phyloP scores from a whole-genome alignment of 2,888 invertebrate species.

The Cheilosia grossa region DNA sequence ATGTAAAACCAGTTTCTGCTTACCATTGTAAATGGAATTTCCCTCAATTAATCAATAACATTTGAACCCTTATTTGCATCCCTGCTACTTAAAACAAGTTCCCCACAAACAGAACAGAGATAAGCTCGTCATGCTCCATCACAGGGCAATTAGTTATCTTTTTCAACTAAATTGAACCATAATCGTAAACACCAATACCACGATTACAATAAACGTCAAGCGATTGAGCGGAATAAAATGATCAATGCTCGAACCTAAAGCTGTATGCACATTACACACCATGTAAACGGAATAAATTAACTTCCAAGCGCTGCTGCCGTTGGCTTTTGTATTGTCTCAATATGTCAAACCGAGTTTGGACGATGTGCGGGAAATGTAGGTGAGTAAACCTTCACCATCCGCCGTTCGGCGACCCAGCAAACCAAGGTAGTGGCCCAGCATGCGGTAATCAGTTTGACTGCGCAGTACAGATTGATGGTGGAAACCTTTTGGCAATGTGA shows the following conservation, averaged over 20 bases:
- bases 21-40: slow-evolving; percentile 42
- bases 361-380: slow-evolving; percentile 53
- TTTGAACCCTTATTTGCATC: slow-evolving; percentile 38
- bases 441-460: slow-evolving; percentile 32
- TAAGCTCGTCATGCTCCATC: slow-evolving; percentile 35
- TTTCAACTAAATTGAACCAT: slow-evolving; percentile 43
- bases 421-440: slow-evolving; percentile 35
- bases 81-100: slow-evolving; percentile 28
- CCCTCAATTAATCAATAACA: slow-evolving; percentile 50
- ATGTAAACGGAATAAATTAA: slow-evolving; percentile 51
- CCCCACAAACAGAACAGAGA: slow-evolving; percentile 32
- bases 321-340: slow-evolving; percentile 46
- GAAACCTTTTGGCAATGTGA: slow-evolving; percentile 62
- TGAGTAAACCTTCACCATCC: slow-evolving; percentile 59
- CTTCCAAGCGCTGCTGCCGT: slow-evolving; percentile 1
- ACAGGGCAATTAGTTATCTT: slow-evolving; percentile 45
- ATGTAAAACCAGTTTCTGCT: neutral
- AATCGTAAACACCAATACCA: slow-evolving; percentile 54
- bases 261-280: neutral
- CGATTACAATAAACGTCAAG: slow-evolving; percentile 54
- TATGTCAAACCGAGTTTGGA: slow-evolving; percentile 52
- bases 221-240: slow-evolving; percentile 46
- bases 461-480: slow-evolving; percentile 34
- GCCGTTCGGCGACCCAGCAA: slow-evolving; percentile 48
- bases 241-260: slow-evolving; percentile 1